These are phyloP conservation scores for Apostichopus californicus DNA, from an alignment of 35 echinoderm and acorn worm species.

Conservation along the genomic window DNA sequence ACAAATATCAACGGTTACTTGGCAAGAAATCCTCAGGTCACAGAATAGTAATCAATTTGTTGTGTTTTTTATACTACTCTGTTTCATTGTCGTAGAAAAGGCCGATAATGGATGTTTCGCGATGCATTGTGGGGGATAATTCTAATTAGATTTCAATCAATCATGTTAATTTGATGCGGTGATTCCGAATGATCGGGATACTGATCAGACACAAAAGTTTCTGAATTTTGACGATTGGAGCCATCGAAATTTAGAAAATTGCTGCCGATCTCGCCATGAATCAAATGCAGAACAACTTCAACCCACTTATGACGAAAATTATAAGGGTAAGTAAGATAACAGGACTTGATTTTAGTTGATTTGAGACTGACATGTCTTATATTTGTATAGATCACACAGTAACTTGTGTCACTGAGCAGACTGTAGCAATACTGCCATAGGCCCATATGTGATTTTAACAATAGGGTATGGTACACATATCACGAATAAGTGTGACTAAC, in stretches of 20 bases:
- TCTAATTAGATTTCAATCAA: conserved; percentile 79
- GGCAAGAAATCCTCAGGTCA: background rate
- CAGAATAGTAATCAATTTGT: background rate
- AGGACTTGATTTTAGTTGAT: conserved; percentile 33
- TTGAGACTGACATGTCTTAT: background rate
- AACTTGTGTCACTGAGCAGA: background rate
- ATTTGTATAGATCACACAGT: background rate
- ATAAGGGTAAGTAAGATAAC: conserved; percentile 30
- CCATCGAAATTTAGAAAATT: background rate
- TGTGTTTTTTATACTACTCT: background rate
- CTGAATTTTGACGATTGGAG: background rate
- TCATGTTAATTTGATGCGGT: conserved; percentile 75
- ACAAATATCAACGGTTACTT: background rate
- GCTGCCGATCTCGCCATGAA: background rate
- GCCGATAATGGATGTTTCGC: background rate
- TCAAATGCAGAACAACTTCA: conserved; percentile 17
- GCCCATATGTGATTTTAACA: too few relatives aligned
- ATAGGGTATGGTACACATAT: too few relatives aligned
- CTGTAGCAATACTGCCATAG: too few relatives aligned
- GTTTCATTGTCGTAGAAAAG: background rate
- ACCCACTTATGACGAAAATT: conserved; percentile 38
- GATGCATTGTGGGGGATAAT: conserved; percentile 56
- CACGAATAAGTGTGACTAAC: too few relatives aligned
- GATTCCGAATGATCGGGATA: conserved; percentile 53
- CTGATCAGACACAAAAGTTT: conserved; percentile 9